Evolutionary conservation across 2,797 vertebrate species (phyloP).

Genomic region (Trachops cirrhosus): DNA sequence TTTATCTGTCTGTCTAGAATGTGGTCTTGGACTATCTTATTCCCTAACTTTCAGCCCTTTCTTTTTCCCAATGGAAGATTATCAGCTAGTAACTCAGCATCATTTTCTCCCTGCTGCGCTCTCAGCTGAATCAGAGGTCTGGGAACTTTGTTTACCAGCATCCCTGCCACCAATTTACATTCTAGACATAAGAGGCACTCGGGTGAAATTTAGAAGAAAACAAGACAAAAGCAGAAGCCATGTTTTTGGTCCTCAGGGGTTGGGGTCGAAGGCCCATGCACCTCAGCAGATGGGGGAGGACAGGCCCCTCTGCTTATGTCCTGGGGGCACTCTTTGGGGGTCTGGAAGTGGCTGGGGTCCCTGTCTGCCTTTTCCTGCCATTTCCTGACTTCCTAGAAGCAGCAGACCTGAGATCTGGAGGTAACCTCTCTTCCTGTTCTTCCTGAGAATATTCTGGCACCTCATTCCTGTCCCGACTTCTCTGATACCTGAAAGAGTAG

Average conservation of each 20-base stretch:
- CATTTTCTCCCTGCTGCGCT: not conserved
- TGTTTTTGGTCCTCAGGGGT: not conserved
- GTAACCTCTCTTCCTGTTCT: not conserved
- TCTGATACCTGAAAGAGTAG: not conserved
- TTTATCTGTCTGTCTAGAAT: not conserved
- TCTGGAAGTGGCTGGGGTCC: not conserved
- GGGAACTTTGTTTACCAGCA: not conserved
- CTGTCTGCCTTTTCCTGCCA: not conserved
- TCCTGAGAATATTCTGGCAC: no score
- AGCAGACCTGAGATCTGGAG: not conserved
- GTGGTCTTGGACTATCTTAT: not conserved
- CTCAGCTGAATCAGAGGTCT: not conserved
- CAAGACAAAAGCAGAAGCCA: not conserved
- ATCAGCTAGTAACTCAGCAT: not conserved
- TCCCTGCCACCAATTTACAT: not conserved
- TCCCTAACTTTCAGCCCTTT: not conserved
- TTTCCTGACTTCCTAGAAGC: not conserved
- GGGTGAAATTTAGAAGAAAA: not conserved
- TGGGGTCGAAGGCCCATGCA: not conserved
- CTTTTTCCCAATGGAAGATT: no score
- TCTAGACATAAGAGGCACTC: not conserved
- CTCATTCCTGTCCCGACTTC: not conserved
- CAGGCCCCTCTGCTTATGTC: not conserved
- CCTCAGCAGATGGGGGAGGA: not conserved
- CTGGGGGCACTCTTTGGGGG: not conserved